Evolutionary conservation across 2,113 vertebrate species (phyloP).

Genomic region (Dasypus novemcinctus): DNA sequence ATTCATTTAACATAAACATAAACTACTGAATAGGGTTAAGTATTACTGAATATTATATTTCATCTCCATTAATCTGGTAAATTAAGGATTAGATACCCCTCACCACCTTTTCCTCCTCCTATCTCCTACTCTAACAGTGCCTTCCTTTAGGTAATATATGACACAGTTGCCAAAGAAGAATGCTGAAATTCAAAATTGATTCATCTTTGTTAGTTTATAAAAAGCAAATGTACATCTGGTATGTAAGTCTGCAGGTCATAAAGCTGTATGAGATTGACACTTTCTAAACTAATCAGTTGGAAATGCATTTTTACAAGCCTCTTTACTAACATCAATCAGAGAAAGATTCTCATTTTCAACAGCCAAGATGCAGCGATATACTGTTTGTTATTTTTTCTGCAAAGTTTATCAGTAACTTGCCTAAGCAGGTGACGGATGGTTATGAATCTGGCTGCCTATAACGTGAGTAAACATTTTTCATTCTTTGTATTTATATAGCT

Average conservation of each 20-base stretch:
- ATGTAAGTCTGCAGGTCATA: constrained; percentile 86
- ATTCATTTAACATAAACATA: not conserved
- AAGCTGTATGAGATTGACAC: constrained; percentile 87
- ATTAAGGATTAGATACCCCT: constrained; percentile 54
- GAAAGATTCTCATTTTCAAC: constrained; percentile 88
- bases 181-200: constrained; percentile 83
- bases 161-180: constrained; percentile 79
- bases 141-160: constrained; percentile 77
- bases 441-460: constrained; percentile 85
- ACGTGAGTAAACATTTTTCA: constrained; percentile 85
- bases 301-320: constrained; percentile 90
- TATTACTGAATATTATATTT: not conserved
- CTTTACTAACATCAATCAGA: constrained; percentile 88
- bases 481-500: constrained; percentile 76
- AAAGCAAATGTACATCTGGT: constrained; percentile 90
- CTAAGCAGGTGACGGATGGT: constrained; percentile 86
- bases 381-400: constrained; percentile 87
- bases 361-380: constrained; percentile 82
- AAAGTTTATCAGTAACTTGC: constrained; percentile 88
- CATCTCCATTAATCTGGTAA: constrained; percentile 25
- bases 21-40: not conserved
- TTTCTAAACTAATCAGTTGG: constrained; percentile 90
- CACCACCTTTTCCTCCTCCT: not conserved
- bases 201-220: constrained; percentile 93
- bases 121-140: not conserved